These are phyloP conservation scores for Hiodon alosoides DNA, from an alignment of 2,113 vertebrate species.

Conservation along the genomic window DNA sequence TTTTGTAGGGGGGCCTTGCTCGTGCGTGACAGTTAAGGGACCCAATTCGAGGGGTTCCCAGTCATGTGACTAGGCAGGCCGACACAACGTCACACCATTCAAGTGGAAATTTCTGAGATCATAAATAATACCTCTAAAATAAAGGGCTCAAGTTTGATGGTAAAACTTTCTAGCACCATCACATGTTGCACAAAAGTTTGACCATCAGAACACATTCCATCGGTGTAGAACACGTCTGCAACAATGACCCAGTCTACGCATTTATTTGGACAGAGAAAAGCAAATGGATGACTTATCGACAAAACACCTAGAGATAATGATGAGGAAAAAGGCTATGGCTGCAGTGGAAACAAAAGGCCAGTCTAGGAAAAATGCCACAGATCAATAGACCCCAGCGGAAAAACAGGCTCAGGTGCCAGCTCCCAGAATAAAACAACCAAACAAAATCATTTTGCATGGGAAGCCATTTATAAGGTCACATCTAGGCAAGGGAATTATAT, in stretches of 20 bases:
- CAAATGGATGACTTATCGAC: conserved; percentile 25
- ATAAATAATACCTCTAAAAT: too few relatives aligned
- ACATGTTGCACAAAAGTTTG: too few relatives aligned
- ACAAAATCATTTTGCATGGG: background rate
- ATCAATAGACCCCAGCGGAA: conserved; percentile 31
- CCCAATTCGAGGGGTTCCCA: too few relatives aligned
- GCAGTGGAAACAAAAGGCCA: conserved; percentile 29
- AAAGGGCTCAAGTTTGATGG: too few relatives aligned
- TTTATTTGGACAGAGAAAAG: conserved; percentile 18
- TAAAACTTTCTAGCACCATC: too few relatives aligned
- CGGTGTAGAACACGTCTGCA: background rate
- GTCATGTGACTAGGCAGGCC: too few relatives aligned
- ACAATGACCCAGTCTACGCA: background rate
- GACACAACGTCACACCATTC: too few relatives aligned
- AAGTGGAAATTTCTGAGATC: too few relatives aligned
- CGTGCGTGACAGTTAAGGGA: too few relatives aligned
- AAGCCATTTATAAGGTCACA: conserved; percentile 3
- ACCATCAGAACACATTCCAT: background rate
- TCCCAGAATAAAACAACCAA: conserved; percentile 10
- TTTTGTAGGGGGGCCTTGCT: too few relatives aligned
- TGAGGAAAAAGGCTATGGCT: conserved; percentile 36
- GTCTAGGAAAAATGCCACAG: conserved; percentile 33
- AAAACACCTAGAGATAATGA: conserved; percentile 30
- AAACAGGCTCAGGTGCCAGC: background rate
- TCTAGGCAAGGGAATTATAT: conserved; percentile 15